Percentiles rank a stretch among this genome's conserved stretches.
Evolutionary conservation across 1,140 invertebrate genomes (phyloP).

Genomic region (Ladona fulva): DNA sequence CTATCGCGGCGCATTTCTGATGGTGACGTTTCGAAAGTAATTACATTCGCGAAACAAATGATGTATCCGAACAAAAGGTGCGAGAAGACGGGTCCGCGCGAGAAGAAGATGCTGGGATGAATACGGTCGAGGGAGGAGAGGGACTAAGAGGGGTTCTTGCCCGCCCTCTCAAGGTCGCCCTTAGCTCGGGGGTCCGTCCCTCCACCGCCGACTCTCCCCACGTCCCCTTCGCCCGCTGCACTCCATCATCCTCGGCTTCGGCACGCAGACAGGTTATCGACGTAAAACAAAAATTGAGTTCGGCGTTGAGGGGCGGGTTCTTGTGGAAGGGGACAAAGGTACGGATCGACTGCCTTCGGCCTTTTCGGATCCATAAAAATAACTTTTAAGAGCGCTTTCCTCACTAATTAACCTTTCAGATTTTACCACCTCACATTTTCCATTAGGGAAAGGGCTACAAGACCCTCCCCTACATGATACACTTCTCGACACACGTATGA

Average conservation of each 20-base stretch:
- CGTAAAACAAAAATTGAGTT: slow-evolving; percentile 10
- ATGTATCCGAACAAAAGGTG: too few species aligned
- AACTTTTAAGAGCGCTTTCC: neutral
- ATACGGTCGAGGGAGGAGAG: neutral
- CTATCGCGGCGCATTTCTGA: too few species aligned
- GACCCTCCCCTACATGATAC: too few species aligned
- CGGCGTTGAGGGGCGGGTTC: neutral
- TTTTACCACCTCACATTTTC: neutral
- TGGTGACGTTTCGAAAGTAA: too few species aligned
- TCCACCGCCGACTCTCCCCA: neutral
- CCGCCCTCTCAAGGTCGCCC: neutral
- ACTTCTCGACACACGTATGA: too few species aligned
- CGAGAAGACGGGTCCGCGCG: neutral
- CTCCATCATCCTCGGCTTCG: neutral
- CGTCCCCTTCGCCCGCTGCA: neutral
- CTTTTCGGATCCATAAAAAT: neutral
- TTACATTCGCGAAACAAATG: too few species aligned
- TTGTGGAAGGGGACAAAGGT: neutral
- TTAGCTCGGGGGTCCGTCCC: neutral
- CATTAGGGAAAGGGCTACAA: neutral
- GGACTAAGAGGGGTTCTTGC: neutral
- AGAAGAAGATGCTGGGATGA: neutral
- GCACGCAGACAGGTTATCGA: neutral
- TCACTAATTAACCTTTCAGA: slow-evolving; percentile 5
- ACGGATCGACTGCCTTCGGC: neutral